Percentiles rank a stretch among this genome's conserved stretches.
phyloP scores from a whole-genome alignment of 2,888 invertebrate genomes.

The Netelia melanura region DNA sequence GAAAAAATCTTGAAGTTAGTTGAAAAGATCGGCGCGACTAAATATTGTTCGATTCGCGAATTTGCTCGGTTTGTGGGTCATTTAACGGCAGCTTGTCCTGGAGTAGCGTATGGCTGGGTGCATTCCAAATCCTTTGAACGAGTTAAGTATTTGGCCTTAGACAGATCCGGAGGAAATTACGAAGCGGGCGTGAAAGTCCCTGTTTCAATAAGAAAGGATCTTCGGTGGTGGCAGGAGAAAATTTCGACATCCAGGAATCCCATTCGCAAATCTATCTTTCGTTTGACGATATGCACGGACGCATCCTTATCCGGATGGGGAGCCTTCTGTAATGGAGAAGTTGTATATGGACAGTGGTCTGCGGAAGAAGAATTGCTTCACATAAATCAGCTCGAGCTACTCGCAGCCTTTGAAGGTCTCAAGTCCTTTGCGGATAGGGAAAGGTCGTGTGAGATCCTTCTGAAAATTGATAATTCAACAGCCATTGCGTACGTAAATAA shows the following conservation, averaged over 20 bases:
- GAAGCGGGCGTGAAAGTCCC: constrained; percentile 12
- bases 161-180: constrained; percentile 13
- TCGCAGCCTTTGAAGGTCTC: too few species aligned
- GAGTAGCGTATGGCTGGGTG: constrained; percentile 40
- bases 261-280: too few species aligned
- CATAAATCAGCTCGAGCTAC: constrained; percentile 16
- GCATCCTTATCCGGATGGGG: too few species aligned
- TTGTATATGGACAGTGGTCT: constrained; percentile 39
- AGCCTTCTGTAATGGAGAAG: constrained; percentile 23
- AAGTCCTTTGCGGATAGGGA: neutral
- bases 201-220: constrained; percentile 4
- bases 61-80: constrained; percentile 45
- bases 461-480: constrained; percentile 38
- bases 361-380: constrained; percentile 18
- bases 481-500: constrained; percentile 23
- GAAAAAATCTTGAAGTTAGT: neutral
- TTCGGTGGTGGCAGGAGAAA: neutral
- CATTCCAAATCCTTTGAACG: constrained; percentile 52
- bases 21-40: too few species aligned
- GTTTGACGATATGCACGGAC: constrained; percentile 39
- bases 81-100: constrained; percentile 46
- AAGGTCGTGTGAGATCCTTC: constrained; percentile 1
- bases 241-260: too few species aligned
- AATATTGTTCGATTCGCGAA: constrained; percentile 24
- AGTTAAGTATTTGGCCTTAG: constrained; percentile 31